Percentiles rank a stretch among this genome's conserved stretches.
Conservation (phyloP, 2,888 invertebrate species). For the Campoletis raptor region DNA sequence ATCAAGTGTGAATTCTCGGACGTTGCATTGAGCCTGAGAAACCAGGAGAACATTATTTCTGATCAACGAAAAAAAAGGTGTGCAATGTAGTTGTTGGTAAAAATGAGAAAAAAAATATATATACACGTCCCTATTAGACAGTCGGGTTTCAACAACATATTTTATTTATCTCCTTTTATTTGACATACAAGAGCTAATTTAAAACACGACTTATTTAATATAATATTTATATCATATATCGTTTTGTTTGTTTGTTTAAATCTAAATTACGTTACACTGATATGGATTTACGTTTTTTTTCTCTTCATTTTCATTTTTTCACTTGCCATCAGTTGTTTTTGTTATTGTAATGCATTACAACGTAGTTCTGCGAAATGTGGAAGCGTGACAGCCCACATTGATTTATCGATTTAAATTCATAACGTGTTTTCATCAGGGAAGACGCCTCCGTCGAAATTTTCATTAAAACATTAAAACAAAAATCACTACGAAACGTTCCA, state of each 20-base stretch:
- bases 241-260: conserved; percentile 9
- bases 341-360: conserved; percentile 39
- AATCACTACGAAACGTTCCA: neutral
- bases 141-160: conserved; percentile 26
- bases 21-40: neutral
- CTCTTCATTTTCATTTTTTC: conserved; percentile 39
- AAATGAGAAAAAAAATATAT: neutral
- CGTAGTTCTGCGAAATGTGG: conserved; percentile 72
- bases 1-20: no score
- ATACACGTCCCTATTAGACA: neutral
- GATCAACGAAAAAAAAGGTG: neutral
- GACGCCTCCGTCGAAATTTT: conserved; percentile 24
- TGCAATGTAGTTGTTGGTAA: neutral
- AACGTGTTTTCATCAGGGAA: conserved; percentile 10
- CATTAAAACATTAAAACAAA: neutral
- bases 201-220: conserved; percentile 74
- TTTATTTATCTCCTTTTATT: conserved; percentile 77
- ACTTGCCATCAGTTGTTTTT: neutral
- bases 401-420: conserved; percentile 27
- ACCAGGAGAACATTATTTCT: neutral
- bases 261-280: conserved; percentile 78
- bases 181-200: conserved; percentile 81
- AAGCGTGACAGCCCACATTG: conserved; percentile 42
- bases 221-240: conserved; percentile 71
- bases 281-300: conserved; percentile 74